These are phyloP conservation scores for Hesperophylax magnus DNA, from an alignment of 1,140 invertebrate species.

Conservation along the genomic window DNA sequence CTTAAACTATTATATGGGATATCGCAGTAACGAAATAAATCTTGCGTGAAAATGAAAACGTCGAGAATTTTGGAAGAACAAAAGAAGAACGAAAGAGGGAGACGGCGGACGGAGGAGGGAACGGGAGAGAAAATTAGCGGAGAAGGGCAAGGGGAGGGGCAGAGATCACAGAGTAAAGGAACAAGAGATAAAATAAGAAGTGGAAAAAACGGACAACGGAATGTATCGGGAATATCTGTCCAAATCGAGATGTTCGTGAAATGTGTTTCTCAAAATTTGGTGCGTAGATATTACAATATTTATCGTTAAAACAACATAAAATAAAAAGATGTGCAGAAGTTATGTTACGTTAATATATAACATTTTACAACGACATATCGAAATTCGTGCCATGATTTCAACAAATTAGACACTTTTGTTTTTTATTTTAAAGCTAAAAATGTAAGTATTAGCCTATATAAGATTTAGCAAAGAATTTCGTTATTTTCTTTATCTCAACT, in stretches of 20 bases:
- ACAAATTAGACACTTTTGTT: too few species aligned
- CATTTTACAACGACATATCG: too few species aligned
- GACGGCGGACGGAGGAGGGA: background rate
- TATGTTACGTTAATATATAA: too few species aligned
- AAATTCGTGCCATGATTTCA: too few species aligned
- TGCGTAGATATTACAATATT: background rate
- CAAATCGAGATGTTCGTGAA: conserved; percentile 16
- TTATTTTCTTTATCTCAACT: too few species aligned
- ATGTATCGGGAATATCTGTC: conserved; percentile 29
- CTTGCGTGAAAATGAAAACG: background rate
- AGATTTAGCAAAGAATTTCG: too few species aligned
- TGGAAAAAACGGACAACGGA: conserved; percentile 13
- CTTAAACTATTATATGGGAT: too few species aligned
- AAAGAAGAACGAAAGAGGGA: background rate
- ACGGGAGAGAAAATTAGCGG: background rate
- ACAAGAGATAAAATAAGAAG: conserved; percentile 4
- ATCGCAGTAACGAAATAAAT: background rate
- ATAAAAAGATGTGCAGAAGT: too few species aligned
- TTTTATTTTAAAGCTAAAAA: too few species aligned
- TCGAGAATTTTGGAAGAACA: conserved; percentile 1
- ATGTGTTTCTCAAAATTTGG: background rate
- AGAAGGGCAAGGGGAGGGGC: background rate
- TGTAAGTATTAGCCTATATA: too few species aligned
- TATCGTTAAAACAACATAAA: too few species aligned
- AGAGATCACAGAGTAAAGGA: background rate